phyloP scores from a whole-genome alignment of 2,888 invertebrate species.

The Neoaliturus tenellus region DNA sequence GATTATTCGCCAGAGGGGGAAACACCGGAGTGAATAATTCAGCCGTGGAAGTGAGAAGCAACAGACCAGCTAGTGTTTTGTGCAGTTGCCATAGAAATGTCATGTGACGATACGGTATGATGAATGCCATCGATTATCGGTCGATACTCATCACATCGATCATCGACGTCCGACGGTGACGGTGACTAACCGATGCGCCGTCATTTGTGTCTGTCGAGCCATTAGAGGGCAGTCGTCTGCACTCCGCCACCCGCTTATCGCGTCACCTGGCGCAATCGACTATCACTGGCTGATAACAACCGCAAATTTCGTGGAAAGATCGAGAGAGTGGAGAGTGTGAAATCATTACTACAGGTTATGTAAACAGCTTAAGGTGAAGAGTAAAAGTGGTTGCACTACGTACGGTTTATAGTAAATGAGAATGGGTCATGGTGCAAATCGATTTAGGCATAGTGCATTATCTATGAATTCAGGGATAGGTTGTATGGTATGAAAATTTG shows the following conservation, averaged over 20 bases:
- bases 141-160: constrained; percentile 34
- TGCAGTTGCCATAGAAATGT: constrained; percentile 8
- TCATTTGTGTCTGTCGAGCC: constrained; percentile 29
- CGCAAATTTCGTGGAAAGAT: neutral
- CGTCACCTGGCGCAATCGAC: too few species aligned
- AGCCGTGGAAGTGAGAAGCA: too few species aligned
- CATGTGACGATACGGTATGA: neutral
- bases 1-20: neutral
- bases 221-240: neutral
- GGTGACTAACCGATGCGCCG: neutral
- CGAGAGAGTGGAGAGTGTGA: neutral
- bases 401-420: too few species aligned
- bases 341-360: too few species aligned
- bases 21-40: neutral
- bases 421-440: too few species aligned
- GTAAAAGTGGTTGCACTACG: too few species aligned
- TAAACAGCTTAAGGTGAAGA: too few species aligned
- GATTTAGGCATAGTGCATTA: too few species aligned
- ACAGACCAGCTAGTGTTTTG: constrained; percentile 12
- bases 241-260: neutral
- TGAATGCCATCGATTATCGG: constrained; percentile 19
- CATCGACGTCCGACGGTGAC: neutral
- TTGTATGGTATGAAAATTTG: too few species aligned
- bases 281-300: too few species aligned
- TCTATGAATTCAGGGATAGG: too few species aligned